Evolutionary conservation across 2,888 invertebrate genomes (phyloP), one percentile per base, ranked within the genome.

Genomic region (Gymnosoma rotundatum): DNA sequence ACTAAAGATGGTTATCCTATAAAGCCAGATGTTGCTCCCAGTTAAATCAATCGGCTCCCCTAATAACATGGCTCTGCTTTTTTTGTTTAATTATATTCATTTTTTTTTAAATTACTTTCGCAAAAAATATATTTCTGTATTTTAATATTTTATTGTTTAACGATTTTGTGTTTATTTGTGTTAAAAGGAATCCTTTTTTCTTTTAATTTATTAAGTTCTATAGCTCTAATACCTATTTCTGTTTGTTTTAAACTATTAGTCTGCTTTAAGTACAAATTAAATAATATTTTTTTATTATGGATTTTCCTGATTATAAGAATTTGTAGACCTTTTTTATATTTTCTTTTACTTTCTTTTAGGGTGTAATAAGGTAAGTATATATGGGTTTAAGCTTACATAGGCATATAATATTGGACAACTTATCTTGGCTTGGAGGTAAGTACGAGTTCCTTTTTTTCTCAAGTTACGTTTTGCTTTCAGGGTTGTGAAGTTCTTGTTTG

Each of bases 181-280:
- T 60, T 76, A 16, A 45, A 76, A 83, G 83, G 80, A 83, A 79
- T 83, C 72, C 54, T 79, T 83, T 32, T 32, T 32, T 66, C 42
- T 21, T 60, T 25, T 38, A 73, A 50, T 74, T 78, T 64, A 48
- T 67, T 56, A 74, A 83, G 69, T 18, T 48, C 18, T 83, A 25
- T 69, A 69, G 48, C 67, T 74, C 1, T 9, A 67, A 60, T 80
- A 14, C 25, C 25, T 45, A 36, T 72, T 18, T 61, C 18, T 25
- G 67, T 25, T 25, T 25, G 25, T 25, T 25, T 25, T 25, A 25
- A 4, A 25, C 25, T 25, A 25, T 2, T 25, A 25, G 25, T 25
- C 25, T 25, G 25, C 25, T 25, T 25, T 25, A 25, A 25, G 25
- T 75, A 67, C 60, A 76, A 72, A 70, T 60, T 32, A 52, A 20